Evolutionary conservation across 1,140 invertebrate genomes (phyloP).

Genomic region (Hylaeus volcanicus): DNA sequence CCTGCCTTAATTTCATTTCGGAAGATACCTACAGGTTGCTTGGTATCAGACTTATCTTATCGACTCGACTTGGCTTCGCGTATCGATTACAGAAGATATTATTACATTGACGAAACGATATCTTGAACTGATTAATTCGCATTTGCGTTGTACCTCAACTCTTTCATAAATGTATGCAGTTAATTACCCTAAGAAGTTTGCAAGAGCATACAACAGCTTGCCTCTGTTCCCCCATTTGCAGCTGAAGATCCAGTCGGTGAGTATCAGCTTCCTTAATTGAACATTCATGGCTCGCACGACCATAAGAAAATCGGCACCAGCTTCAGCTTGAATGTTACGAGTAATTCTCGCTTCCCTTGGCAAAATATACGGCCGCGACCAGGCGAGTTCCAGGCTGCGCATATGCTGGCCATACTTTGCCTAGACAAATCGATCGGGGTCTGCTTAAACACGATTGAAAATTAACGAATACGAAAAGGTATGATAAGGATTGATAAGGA

Average conservation of each 20-base stretch:
- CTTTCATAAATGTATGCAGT: neutral
- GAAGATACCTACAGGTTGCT: too few species aligned
- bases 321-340: constrained; percentile 68
- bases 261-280: constrained; percentile 71
- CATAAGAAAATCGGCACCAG: constrained; percentile 71
- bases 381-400: constrained; percentile 73
- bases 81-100: neutral
- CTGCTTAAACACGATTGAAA: neutral
- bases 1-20: too few species aligned
- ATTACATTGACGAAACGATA: neutral
- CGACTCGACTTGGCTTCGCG: neutral
- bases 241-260: constrained; percentile 76
- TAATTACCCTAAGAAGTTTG: constrained; percentile 72
- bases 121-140: neutral
- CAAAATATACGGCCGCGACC: constrained; percentile 72
- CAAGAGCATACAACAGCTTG: constrained; percentile 72
- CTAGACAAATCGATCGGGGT: constrained; percentile 37
- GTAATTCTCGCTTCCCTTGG: constrained; percentile 63
- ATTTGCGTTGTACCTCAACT: neutral
- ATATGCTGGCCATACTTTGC: constrained; percentile 76
- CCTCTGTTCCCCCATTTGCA: constrained; percentile 74
- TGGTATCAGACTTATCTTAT: too few species aligned
- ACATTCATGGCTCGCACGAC: constrained; percentile 67
- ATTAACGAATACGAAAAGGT: too few species aligned
- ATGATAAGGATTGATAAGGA: too few species aligned